Evolutionary conservation across 2,113 vertebrate species (phyloP).

Genomic region (Ia io): DNA sequence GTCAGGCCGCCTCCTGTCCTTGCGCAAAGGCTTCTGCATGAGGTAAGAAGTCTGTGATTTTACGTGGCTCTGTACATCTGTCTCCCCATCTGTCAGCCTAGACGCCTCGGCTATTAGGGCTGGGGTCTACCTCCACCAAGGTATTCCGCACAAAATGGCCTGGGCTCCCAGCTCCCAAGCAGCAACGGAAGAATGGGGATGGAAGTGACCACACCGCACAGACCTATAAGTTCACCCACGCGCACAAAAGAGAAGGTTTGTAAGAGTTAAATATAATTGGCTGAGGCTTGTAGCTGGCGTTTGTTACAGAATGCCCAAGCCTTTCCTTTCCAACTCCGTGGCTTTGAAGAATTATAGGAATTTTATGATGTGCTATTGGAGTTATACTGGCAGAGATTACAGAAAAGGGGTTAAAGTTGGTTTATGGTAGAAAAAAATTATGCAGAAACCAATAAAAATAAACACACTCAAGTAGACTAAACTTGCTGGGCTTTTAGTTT

Average conservation of each 20-base stretch:
- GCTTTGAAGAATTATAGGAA: constrained; percentile 87
- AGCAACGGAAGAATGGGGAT: constrained; percentile 53
- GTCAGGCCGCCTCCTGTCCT: constrained; percentile 54
- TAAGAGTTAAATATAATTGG: constrained; percentile 83
- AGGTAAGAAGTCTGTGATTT: constrained; percentile 80
- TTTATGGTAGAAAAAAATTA: constrained; percentile 86
- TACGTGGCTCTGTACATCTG: constrained; percentile 82
- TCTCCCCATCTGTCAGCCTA: constrained; percentile 84
- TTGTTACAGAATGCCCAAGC: constrained; percentile 80
- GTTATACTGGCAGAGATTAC: constrained; percentile 85
- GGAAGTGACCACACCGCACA: constrained; percentile 13
- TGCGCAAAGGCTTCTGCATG: constrained; percentile 62
- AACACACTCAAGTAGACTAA: constrained; percentile 87
- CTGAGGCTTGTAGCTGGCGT: constrained; percentile 77
- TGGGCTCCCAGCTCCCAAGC: background rate
- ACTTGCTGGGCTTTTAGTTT: constrained; percentile 88
- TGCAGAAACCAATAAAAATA: constrained; percentile 90
- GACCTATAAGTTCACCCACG: constrained; percentile 1
- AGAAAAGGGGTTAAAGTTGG: constrained; percentile 87
- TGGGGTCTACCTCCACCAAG: constrained; percentile 78
- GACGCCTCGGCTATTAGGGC: constrained; percentile 60
- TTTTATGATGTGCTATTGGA: constrained; percentile 86
- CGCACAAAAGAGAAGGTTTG: constrained; percentile 13
- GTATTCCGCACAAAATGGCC: constrained; percentile 67
- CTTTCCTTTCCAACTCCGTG: constrained; percentile 78